Base-by-base conservation (phyloP, 2,888 invertebrate genomes). In the Pardosa pseudoannulata region DNA sequence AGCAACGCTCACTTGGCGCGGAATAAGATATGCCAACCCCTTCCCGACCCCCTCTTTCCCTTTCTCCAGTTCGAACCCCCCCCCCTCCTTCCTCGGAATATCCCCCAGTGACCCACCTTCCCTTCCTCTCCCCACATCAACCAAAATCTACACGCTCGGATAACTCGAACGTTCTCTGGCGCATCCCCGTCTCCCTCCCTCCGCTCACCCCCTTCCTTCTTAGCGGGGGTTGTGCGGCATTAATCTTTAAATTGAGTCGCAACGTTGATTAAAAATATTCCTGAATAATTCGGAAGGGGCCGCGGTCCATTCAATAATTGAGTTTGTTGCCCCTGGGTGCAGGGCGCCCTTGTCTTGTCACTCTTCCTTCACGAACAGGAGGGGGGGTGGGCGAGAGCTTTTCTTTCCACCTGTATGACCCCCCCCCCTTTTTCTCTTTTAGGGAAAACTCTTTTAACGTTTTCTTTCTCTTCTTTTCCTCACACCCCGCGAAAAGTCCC, bases 191-290 rank as follows among this genome's bases (percentile, higher is more conserved):
- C 29, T 75, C 62, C 31, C 71, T 19, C 29, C 50, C 16, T n/a
- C n/a, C 50, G 28, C 29, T 50, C 31, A 28, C n/a, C 67, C 19
- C 67, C 36, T 28, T 5, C 68, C 36, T 50, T 72, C 76, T 76
- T 50, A 65, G 67, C 50, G 13, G 62, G n/a, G 39, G 62, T 62
- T 68, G 74, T 56, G 75, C 64, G 50, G 79, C 86, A 86, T 86
- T 86, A 86, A 86, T 86, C 86, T 86, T 86, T 86, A 79, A 80
- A 80, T 80, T 80, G 79, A 86, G 86, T 86, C 86, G 79, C 86
- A 79, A 79, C 79, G 86, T 86, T 86, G 86, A 86, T 86, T 86
- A 86, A 86, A 86, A 86, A 86, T 86, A 86, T 86, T 86, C 86
- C 68, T 79, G 86, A 86, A 86, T 86, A 86, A 86, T 86, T 86